These are phyloP conservation scores for Asbolus verrucosus DNA, from an alignment of 1,140 invertebrate species.

Conservation along the genomic window DNA sequence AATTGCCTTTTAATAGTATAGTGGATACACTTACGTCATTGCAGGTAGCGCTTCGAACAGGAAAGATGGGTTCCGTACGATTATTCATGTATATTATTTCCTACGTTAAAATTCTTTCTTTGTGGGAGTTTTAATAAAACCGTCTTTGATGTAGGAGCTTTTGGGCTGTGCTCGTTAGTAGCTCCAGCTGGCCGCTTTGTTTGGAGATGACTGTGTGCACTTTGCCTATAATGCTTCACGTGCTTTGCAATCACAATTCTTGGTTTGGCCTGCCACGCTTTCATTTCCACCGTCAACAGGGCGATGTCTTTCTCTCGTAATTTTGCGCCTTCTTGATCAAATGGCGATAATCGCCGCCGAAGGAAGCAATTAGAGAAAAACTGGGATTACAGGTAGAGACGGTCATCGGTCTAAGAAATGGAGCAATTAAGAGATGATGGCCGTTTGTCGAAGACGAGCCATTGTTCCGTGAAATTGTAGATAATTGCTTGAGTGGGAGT, in stretches of 20 bases:
- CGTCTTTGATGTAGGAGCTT: constrained; percentile 56
- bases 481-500: too few relatives aligned
- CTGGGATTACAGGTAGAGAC: too few relatives aligned
- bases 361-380: constrained; percentile 9
- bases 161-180: constrained; percentile 56
- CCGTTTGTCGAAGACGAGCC: too few relatives aligned
- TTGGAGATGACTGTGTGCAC: constrained; percentile 58
- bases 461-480: too few relatives aligned
- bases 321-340: constrained; percentile 16
- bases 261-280: constrained; percentile 28
- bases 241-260: constrained; percentile 55
- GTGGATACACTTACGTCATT: neutral
- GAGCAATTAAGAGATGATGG: constrained; percentile 18
- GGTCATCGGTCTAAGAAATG: constrained; percentile 1
- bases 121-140: constrained; percentile 59
- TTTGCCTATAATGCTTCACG: constrained; percentile 58
- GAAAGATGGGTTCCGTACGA: constrained; percentile 10
- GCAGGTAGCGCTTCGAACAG: constrained; percentile 8
- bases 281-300: constrained; percentile 27
- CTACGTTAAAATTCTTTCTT: constrained; percentile 56
- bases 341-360: constrained; percentile 20
- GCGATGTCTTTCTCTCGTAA: constrained; percentile 32
- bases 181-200: constrained; percentile 58
- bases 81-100: constrained; percentile 52
- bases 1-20: constrained; percentile 35